Percentiles rank a stretch among this genome's conserved stretches.
Evolutionary conservation across 2,888 invertebrate species (phyloP).

Genomic region (Chymomyza fuscimana): DNA sequence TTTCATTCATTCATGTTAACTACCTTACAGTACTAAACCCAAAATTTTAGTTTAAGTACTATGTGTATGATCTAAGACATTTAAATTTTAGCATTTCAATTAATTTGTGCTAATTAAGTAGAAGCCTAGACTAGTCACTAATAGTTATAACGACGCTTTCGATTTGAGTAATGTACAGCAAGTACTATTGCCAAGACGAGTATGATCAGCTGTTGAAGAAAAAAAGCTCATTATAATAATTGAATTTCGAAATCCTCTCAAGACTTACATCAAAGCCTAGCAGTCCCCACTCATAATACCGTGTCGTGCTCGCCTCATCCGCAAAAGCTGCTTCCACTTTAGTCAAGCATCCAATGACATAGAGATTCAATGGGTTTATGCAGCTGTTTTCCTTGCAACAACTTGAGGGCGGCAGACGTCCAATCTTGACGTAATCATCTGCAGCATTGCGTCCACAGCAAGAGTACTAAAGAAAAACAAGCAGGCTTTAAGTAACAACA

Average conservation of each 20-base stretch:
- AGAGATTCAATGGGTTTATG: slow-evolving; percentile 67
- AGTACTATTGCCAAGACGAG: slow-evolving; percentile 62
- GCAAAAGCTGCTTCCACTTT: slow-evolving; percentile 66
- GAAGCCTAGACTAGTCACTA: slow-evolving; percentile 36
- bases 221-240: background rate
- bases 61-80: background rate
- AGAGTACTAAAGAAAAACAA: slow-evolving; percentile 50
- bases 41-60: background rate
- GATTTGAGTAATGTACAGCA: slow-evolving; percentile 74
- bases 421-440: slow-evolving; percentile 61
- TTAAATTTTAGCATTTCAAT: background rate
- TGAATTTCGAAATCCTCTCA: background rate
- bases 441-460: slow-evolving; percentile 76
- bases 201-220: slow-evolving; percentile 55
- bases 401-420: slow-evolving; percentile 60
- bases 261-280: slow-evolving; percentile 67
- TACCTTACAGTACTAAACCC: background rate
- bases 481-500: background rate
- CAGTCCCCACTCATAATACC: slow-evolving; percentile 66
- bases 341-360: slow-evolving; percentile 60
- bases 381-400: slow-evolving; percentile 74
- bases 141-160: slow-evolving; percentile 69
- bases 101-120: slow-evolving; percentile 23
- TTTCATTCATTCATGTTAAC: background rate
- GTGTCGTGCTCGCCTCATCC: slow-evolving; percentile 59